phyloP scores from a whole-genome alignment of 2,888 invertebrate species.

The Tetragonula carbonaria region DNA sequence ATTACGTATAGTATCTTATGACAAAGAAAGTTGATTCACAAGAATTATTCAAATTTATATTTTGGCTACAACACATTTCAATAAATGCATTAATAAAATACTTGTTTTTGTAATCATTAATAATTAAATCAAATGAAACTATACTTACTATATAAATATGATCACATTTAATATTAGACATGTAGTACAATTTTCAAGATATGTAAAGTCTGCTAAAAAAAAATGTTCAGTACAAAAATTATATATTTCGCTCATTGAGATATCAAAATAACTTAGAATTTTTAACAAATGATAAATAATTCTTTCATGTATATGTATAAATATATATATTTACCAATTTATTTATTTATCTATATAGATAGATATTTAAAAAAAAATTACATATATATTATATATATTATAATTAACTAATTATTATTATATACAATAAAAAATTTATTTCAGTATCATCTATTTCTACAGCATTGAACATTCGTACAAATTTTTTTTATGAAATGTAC shows the following conservation, averaged over 20 bases:
- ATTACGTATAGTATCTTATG: neutral
- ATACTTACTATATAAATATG: neutral
- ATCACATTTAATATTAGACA: neutral
- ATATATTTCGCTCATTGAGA: neutral
- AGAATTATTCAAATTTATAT: neutral
- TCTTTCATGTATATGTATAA: neutral
- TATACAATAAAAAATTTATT: neutral
- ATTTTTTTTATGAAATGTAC: neutral
- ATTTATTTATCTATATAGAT: neutral
- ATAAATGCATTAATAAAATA: neutral
- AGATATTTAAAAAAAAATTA: neutral
- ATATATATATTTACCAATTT: too few species aligned
- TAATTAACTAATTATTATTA: neutral
- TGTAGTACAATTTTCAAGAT: neutral
- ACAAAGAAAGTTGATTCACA: neutral
- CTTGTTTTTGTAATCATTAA: neutral
- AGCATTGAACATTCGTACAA: neutral
- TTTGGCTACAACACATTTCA: neutral
- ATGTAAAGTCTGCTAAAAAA: neutral
- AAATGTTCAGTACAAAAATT: neutral
- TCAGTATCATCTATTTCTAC: neutral
- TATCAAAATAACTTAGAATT: neutral
- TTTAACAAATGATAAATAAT: neutral
- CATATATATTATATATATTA: neutral
- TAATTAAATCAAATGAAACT: neutral